A percentile compares a stretch with the other conserved stretches of the same genome.
These are phyloP conservation scores for Eledona agricola DNA, from an alignment of 2,888 invertebrate species.

Conservation along the genomic window DNA sequence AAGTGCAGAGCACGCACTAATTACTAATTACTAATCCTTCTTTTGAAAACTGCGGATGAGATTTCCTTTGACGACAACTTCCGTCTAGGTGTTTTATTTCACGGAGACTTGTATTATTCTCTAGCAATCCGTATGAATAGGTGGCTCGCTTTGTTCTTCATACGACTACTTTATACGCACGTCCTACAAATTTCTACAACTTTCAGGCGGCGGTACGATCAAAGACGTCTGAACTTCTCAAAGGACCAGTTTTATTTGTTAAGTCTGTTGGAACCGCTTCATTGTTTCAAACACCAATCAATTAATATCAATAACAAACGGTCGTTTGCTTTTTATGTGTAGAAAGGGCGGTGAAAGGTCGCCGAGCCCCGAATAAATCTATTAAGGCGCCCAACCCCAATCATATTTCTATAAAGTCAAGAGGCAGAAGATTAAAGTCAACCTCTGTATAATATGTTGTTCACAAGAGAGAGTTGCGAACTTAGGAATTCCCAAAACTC, in stretches of 20 bases:
- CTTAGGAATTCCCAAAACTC: conserved; percentile 41
- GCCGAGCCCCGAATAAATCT: conserved; percentile 21
- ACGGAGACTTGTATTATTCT: conserved; percentile 24
- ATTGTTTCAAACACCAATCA: conserved; percentile 11
- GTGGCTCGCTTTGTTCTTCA: conserved; percentile 15
- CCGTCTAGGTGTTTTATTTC: conserved; percentile 38
- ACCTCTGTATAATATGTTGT: conserved; percentile 41
- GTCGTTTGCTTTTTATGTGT: conserved; percentile 4
- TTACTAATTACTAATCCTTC: conserved; percentile 52
- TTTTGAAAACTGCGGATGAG: conserved; percentile 44
- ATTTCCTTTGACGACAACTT: conserved; percentile 45
- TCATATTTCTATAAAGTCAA: conserved; percentile 42
- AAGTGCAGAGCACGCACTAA: conserved; percentile 51
- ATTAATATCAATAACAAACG: conserved; percentile 6
- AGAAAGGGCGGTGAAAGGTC: conserved; percentile 22
- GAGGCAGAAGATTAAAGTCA: conserved; percentile 44
- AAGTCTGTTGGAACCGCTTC: too few species aligned
- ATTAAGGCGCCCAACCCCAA: conserved; percentile 22
- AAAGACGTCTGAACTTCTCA: conserved; percentile 5
- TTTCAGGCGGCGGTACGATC: conserved; percentile 10
- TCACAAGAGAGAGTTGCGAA: conserved; percentile 41
- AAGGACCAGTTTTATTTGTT: too few species aligned
- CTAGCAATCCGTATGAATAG: conserved; percentile 24
- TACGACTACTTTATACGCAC: conserved; percentile 20
- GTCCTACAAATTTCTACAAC: conserved; percentile 10